Conservation (phyloP, 2,888 invertebrate genomes). For the Drosophila mettleri region DNA sequence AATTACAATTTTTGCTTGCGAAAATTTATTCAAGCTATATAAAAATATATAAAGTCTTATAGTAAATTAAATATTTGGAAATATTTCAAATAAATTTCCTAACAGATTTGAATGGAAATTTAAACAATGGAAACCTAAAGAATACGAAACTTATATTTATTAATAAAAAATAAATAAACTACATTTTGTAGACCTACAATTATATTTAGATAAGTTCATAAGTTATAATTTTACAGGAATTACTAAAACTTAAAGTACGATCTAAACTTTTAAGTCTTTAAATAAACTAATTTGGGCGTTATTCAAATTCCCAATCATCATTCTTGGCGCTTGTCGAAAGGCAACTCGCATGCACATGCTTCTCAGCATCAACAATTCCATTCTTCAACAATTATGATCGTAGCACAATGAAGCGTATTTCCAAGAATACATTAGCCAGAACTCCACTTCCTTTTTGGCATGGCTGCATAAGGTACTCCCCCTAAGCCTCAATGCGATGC, state of each 20-base stretch:
- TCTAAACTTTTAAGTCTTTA: background rate
- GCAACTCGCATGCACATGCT: background rate
- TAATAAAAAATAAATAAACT: too few relatives aligned
- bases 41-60: too few relatives aligned
- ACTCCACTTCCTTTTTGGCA: constrained; percentile 47
- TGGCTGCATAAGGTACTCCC: constrained; percentile 34
- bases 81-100: too few relatives aligned
- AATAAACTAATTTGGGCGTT: background rate
- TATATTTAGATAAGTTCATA: too few relatives aligned
- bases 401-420: constrained; percentile 39
- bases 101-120: too few relatives aligned
- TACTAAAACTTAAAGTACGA: background rate
- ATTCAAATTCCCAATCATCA: background rate
- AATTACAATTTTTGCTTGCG: too few relatives aligned
- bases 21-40: too few relatives aligned
- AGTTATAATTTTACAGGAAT: background rate
- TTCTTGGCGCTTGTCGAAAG: background rate
- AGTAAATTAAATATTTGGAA: too few relatives aligned
- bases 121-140: too few relatives aligned
- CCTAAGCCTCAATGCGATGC: constrained; percentile 31
- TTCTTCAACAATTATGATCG: constrained; percentile 30
- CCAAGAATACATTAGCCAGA: constrained; percentile 51
- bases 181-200: too few relatives aligned
- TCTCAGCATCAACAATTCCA: background rate
- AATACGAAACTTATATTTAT: too few relatives aligned